These are phyloP conservation scores for Sebastes ruberrimus DNA, from an alignment of 2,797 vertebrate species.

Conservation along the genomic window DNA sequence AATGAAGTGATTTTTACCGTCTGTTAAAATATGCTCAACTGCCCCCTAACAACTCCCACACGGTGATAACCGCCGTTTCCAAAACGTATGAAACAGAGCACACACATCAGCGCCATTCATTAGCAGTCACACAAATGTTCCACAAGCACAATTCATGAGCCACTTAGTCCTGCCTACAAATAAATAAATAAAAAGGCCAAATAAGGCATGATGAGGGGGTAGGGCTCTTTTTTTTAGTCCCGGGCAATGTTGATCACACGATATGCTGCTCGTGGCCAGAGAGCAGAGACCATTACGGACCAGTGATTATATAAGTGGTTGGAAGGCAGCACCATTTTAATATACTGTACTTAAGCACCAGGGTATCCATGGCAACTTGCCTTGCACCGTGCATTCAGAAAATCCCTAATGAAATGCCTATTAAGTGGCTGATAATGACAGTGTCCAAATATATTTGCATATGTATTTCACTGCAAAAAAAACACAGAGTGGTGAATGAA, in stretches of 20 bases:
- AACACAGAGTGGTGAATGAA: conserved; percentile 15
- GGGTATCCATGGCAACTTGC: conserved; percentile 86
- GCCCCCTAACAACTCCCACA: conserved; percentile 42
- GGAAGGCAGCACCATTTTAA: conserved; percentile 83
- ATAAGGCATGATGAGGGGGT: conserved; percentile 63
- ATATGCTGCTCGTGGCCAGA: conserved; percentile 76
- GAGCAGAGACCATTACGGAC: conserved; percentile 81
- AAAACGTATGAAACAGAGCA: conserved; percentile 12
- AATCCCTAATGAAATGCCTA: conserved; percentile 85
- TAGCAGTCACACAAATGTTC: conserved; percentile 61
- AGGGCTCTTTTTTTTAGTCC: conserved; percentile 40
- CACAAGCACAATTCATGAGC: conserved; percentile 70
- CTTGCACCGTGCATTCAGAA: conserved; percentile 74
- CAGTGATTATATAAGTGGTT: conserved; percentile 83
- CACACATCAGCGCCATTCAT: conserved; percentile 39
- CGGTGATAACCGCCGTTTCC: conserved; percentile 24
- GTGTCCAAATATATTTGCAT: conserved; percentile 85
- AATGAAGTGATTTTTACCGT: conserved; percentile 42
- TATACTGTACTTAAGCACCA: conserved; percentile 82
- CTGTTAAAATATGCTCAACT: conserved; percentile 47
- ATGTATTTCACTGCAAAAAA: conserved; percentile 67
- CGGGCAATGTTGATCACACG: conserved; percentile 67
- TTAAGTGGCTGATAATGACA: conserved; percentile 86
- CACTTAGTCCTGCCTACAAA: conserved; percentile 52
- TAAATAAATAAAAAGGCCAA: conserved; percentile 51